Evolutionary conservation across 2,888 invertebrate species (phyloP), one percentile per base, ranked within the genome.

Genomic region (Aproaerema taeniolella): DNA sequence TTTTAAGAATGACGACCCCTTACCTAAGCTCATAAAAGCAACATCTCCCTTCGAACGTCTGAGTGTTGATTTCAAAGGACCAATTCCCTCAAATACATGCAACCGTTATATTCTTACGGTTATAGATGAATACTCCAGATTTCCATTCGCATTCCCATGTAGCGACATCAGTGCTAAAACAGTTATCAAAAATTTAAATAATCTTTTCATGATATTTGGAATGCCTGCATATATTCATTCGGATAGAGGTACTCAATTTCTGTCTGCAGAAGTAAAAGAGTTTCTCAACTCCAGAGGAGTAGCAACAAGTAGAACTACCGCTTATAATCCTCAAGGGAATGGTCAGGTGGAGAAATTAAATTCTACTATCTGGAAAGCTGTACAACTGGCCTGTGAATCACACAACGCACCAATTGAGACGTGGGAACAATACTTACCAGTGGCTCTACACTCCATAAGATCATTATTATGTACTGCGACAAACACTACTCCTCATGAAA

Each of bases 1-100:
- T 13, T 30, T 36, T 1, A 32, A 34, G 31, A n/a, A 11, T 5
- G 12, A 28, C 25, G 33, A 42, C 2, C n/a, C n/a, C n/a, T n/a
- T n/a, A n/a, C n/a, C n/a, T n/a, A 14, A 26, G 20, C 35, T 45
- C 10, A 41, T 49, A 5, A 49, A 47, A 33, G 49, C 47, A 1
- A 42, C 29, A 2, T 16, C 45, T 1, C 38, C 46, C 3, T 48
- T 52, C 34, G 47, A 49, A 42, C 15, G 52, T 2, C 38, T 49
- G 31, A 44, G 17, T 16, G 40, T 47, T 8, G 51, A 47, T 26
- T 51, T 45, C 35, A 49, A 51, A 38, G 47, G 51, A 9, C 46
- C 49, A 6, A 1, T 52, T 5, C 47, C 49, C n/a, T 31, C 44
- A 7, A 40, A 39, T 16, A 39, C 39, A 20, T 28, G 20, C n/a